Conservation (phyloP, 2,113 vertebrate genomes). For the Neolamprologus tretocephalus region DNA sequence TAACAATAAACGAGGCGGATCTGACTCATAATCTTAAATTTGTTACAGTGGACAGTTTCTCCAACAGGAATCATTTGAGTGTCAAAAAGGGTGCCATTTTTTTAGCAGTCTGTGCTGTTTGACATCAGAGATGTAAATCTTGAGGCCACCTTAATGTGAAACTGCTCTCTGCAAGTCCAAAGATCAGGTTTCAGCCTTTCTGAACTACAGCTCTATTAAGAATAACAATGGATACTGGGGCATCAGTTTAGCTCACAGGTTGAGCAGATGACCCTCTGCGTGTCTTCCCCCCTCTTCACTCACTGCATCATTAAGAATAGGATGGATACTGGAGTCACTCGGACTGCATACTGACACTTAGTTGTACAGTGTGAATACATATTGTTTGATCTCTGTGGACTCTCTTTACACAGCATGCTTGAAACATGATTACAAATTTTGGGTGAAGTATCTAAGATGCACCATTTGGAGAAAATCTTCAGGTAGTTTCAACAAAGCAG, state of each 20-base stretch:
- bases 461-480: neutral
- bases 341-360: neutral
- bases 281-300: neutral
- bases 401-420: neutral
- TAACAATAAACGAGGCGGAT: neutral
- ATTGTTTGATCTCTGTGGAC: neutral
- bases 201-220: neutral
- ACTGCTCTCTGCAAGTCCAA: neutral
- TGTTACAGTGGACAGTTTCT: neutral
- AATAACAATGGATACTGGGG: neutral
- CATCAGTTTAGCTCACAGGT: neutral
- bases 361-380: neutral
- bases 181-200: neutral
- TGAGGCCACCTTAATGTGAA: neutral
- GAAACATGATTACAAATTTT: neutral
- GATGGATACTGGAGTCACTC: neutral
- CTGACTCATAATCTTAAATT: accelerated
- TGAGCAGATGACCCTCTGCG: neutral
- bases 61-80: neutral
- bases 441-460: neutral
- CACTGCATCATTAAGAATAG: neutral
- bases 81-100: neutral
- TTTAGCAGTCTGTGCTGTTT: neutral
- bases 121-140: neutral
- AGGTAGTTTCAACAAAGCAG: neutral